A percentile compares a stretch with the other conserved stretches of the same genome.
Conservation (phyloP, 1,140 invertebrate genomes). For the Holcopasites calliopsidis region DNA sequence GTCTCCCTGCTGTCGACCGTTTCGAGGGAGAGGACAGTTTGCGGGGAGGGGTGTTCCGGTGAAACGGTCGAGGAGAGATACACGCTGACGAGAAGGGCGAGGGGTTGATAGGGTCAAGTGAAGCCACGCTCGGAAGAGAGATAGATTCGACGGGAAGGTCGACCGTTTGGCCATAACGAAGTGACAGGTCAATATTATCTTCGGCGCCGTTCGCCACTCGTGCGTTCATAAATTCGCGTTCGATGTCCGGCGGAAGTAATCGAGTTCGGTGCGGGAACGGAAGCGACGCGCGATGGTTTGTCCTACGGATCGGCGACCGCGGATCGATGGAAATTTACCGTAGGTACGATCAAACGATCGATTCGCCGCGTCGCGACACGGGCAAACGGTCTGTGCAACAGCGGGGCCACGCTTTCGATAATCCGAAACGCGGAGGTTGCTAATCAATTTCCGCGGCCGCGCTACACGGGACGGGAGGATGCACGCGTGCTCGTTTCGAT, state of each 20-base stretch:
- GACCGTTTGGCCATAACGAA: constrained; percentile 59
- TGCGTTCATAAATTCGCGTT: constrained; percentile 63
- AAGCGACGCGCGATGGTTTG: constrained; percentile 6
- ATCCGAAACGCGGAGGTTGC: constrained; percentile 6
- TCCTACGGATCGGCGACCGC: background rate
- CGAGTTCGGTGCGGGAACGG: constrained; percentile 60
- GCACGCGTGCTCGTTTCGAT: no score
- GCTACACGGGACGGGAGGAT: background rate
- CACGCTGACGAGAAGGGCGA: constrained; percentile 2
- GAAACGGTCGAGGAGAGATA: background rate
- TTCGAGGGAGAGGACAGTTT: constrained; percentile 8
- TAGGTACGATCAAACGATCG: constrained; percentile 14
- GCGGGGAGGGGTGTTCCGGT: background rate
- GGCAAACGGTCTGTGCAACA: constrained; percentile 1
- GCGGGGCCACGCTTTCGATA: background rate
- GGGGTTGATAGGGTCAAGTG: constrained; percentile 15
- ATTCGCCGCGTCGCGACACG: constrained; percentile 20
- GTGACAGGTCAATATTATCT: constrained; percentile 70
- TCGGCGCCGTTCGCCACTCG: constrained; percentile 44
- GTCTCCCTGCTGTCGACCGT: constrained; percentile 43
- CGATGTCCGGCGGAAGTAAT: constrained; percentile 76
- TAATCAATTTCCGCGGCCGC: background rate
- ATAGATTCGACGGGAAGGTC: constrained; percentile 45
- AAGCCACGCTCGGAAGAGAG: constrained; percentile 54
- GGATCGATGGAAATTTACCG: constrained; percentile 33